Evolutionary conservation across 2,113 vertebrate genomes (phyloP).

Genomic region (Nothobranchius furzeri): DNA sequence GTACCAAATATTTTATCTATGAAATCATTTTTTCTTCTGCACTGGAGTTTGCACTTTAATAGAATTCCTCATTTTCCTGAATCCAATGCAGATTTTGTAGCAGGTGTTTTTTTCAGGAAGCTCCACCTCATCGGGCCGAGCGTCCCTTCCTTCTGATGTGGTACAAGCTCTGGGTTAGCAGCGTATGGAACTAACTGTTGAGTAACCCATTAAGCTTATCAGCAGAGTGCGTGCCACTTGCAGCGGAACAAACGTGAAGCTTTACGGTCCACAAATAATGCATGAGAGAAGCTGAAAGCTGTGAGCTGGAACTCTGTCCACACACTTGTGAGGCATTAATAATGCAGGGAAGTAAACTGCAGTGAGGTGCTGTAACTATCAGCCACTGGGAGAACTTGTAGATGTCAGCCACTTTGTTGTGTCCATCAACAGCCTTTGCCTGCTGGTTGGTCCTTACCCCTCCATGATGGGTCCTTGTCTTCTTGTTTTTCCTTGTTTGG

Average conservation of each 20-base stretch:
- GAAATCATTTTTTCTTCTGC: no score
- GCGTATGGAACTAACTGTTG: not conserved
- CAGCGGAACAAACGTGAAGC: not conserved
- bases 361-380: not conserved
- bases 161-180: not conserved
- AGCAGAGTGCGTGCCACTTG: not conserved
- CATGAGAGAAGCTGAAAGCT: not conserved
- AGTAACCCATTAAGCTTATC: not conserved
- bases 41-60: no score
- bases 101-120: not conserved
- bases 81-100: no score
- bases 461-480: no score
- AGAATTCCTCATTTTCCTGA: no score
- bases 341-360: not conserved
- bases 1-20: no score
- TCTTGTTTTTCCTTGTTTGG: no score
- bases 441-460: no score
- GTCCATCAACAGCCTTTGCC: not conserved
- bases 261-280: slow-evolving; percentile 17
- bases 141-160: not conserved
- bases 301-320: not conserved
- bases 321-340: not conserved
- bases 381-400: not conserved
- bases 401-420: not conserved
- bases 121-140: not conserved